Evolutionary conservation across 64 coral and sea anemone genomes (phyloP).

Genomic region (Anthopleura sola): DNA sequence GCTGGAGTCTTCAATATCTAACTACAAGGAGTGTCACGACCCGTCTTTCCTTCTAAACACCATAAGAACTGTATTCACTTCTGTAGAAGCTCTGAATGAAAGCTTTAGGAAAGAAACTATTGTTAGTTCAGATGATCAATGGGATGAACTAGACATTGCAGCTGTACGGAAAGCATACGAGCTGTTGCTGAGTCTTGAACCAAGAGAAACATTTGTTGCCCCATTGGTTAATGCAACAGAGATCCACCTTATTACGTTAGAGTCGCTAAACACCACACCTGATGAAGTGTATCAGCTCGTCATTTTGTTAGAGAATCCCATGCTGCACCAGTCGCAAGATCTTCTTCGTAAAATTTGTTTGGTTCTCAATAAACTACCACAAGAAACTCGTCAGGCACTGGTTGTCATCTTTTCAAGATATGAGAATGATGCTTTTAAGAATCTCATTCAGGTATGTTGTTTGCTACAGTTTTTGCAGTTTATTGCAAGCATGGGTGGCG

Average conservation of each 20-base stretch:
- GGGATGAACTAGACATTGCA: constrained; percentile 51
- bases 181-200: constrained; percentile 75
- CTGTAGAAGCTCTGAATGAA: constrained; percentile 89
- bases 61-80: constrained; percentile 94
- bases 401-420: constrained; percentile 50
- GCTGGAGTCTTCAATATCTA: constrained; percentile 74
- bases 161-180: constrained; percentile 73
- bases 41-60: constrained; percentile 89
- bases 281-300: constrained; percentile 76
- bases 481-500: too few species aligned
- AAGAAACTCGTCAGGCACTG: constrained; percentile 41
- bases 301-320: constrained; percentile 85
- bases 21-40: constrained; percentile 83
- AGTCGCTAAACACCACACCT: constrained; percentile 40
- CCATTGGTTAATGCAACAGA: constrained; percentile 83
- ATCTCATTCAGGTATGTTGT: constrained; percentile 57
- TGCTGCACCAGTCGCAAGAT: constrained; percentile 54
- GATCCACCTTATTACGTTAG: constrained; percentile 77
- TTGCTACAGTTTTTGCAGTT: neutral
- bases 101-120: constrained; percentile 62
- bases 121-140: constrained; percentile 1
- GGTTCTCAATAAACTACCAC: constrained; percentile 58
- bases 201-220: constrained; percentile 47
- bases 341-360: constrained; percentile 67
- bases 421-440: constrained; percentile 44